Conservation (phyloP, 2,888 invertebrate genomes). For the Tyria jacobaeae region DNA sequence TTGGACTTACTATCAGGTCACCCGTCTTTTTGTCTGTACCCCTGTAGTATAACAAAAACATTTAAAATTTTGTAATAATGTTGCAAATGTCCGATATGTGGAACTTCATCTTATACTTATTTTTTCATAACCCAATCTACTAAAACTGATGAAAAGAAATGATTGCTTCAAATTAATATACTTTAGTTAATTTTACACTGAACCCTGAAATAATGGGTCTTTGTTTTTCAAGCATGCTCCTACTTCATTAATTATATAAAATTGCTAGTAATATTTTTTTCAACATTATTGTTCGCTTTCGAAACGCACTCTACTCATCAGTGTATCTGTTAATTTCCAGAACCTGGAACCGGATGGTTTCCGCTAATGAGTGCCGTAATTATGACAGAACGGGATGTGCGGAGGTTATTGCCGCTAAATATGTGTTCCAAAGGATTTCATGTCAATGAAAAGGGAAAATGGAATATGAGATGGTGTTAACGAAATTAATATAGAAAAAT, state of each 20-base stretch:
- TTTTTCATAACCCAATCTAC: too few relatives aligned
- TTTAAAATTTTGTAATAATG: too few relatives aligned
- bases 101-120: too few relatives aligned
- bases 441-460: conserved; percentile 14
- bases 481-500: conserved; percentile 4
- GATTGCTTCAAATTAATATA: too few relatives aligned
- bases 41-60: too few relatives aligned
- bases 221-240: too few relatives aligned
- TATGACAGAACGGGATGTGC: conserved; percentile 46
- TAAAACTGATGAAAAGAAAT: too few relatives aligned
- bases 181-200: too few relatives aligned
- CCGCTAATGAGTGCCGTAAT: conserved; percentile 60
- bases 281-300: not conserved
- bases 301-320: conserved; percentile 7
- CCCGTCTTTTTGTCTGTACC: too few relatives aligned
- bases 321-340: conserved; percentile 24
- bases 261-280: not conserved
- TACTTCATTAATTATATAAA: not conserved
- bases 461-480: conserved; percentile 4
- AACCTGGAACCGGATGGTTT: conserved; percentile 44
- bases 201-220: too few relatives aligned
- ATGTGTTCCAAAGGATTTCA: conserved; percentile 14
- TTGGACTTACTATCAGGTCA: too few relatives aligned
- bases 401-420: conserved; percentile 42
- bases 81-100: too few relatives aligned